These are phyloP conservation scores for Masticophis lateralis DNA, from an alignment of 2,797 vertebrate species.

Conservation along the genomic window DNA sequence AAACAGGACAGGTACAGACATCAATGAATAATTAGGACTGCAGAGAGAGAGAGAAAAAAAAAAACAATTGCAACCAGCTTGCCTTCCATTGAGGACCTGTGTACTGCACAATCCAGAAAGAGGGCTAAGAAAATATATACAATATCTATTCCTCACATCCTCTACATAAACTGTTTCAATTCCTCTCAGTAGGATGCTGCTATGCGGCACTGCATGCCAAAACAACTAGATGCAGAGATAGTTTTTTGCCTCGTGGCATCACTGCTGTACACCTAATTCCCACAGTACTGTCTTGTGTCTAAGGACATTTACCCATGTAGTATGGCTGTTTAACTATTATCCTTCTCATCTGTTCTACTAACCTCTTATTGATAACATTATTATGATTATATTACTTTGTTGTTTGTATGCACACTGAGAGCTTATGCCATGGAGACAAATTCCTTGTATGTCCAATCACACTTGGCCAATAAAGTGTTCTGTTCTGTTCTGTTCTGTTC, in stretches of 20 bases:
- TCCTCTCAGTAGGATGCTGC: background rate
- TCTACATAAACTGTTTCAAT: background rate
- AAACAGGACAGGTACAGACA: background rate
- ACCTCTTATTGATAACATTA: background rate
- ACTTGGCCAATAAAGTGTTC: no score
- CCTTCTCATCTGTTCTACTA: background rate
- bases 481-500: no score
- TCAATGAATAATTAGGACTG: background rate
- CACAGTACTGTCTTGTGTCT: background rate
- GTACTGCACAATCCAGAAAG: no score
- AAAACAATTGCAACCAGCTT: no score
- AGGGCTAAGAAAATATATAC: background rate
- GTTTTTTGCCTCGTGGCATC: background rate
- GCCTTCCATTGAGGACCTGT: no score
- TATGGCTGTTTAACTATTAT: background rate
- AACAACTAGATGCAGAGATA: background rate
- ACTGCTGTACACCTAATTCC: background rate
- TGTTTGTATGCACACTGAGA: background rate
- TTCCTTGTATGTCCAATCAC: background rate
- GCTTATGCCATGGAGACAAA: background rate
- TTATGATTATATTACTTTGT: background rate
- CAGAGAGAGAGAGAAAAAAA: no score
- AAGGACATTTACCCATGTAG: background rate
- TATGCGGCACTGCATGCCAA: background rate
- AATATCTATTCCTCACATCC: background rate